Base-by-base conservation (phyloP, 1,140 invertebrate genomes). In the Camponotus floridanus region DNA sequence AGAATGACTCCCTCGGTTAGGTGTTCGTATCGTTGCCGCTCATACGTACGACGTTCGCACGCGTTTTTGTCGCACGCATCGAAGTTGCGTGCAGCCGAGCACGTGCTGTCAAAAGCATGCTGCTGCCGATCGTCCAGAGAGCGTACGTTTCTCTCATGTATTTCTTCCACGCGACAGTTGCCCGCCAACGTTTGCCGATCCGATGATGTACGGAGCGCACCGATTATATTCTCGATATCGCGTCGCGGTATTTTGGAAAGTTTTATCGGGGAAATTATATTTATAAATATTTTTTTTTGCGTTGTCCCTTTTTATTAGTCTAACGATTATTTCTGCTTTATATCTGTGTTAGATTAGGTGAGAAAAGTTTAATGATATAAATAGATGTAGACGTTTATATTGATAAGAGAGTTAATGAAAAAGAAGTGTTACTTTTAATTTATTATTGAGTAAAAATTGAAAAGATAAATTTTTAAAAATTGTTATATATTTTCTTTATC, bases 21-120 rank as follows among this genome's bases (percentile, higher is more conserved):
- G 89, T 90, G 76, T 86, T 88, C 65, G 80, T 87, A 39, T 90
- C 88, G 85, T 84, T 48, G 76, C 18, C 78, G 76, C 36, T 88
- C 76, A 76, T 70, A 7, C n/a, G 51, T 9, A 42, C 48, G 76
- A 15, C 0, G 57, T 15, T 74, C 33, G 33, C 18, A 15, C 45
- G 45, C 51, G 48, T 51, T 48, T 57, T 48, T 61, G 9, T 51
- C 73, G 71, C 21, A 45, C 31, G 61, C 73, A 73, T 87, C 33
- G 26, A 65, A n/a, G 55, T 18, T 68, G 33, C 55, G 70, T 36
- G 45, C 36, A 11, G 36, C 8, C 31, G 36, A 15, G 6, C 11
- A 1, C 4, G 31, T 26, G 33, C 48, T 67, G 45, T 89, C 67
- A 68, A 26, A 68, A 74, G 13, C 87, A 90, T 90, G 39, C 87